Percentiles rank a stretch among this genome's conserved stretches.
Conservation (phyloP, 1,140 invertebrate genomes). For the Anadara kagoshimensis region DNA sequence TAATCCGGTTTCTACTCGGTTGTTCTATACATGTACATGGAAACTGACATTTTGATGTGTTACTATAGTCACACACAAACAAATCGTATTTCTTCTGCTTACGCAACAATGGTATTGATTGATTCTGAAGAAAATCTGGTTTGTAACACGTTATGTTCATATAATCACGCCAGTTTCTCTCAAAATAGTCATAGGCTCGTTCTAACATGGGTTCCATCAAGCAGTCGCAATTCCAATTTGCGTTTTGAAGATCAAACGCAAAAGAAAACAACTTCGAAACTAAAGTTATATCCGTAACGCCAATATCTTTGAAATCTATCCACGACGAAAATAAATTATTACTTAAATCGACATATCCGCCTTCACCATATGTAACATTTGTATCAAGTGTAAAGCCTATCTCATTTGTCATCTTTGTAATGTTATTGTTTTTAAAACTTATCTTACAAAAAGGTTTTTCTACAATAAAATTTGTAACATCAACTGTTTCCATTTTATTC, state of each 20-base stretch:
- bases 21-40: constrained; percentile 1
- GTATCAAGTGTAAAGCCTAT: neutral
- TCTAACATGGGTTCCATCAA: constrained; percentile 1
- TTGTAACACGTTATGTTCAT: neutral
- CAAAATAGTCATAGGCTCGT: neutral
- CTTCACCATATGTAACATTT: constrained; percentile 5
- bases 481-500: neutral
- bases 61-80: neutral
- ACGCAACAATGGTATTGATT: neutral
- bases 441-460: constrained; percentile 7
- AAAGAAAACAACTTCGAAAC: constrained; percentile 6
- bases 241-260: constrained; percentile 9
- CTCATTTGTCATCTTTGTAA: constrained; percentile 3
- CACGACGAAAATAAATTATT: neutral
- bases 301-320: constrained; percentile 5
- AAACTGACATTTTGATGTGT: constrained; percentile 5
- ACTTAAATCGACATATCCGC: constrained; percentile 7
- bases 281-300: constrained; percentile 4
- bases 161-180: neutral
- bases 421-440: constrained; percentile 4
- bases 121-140: neutral
- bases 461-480: constrained; percentile 7
- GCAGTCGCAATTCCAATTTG: constrained; percentile 3
- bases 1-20: constrained; percentile 9
- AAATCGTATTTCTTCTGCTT: neutral